Percentiles rank a stretch among this genome's conserved stretches.
phyloP scores from a whole-genome alignment of 37 sponge, comb jelly and placozoan genomes.

The Crambe crambe region DNA sequence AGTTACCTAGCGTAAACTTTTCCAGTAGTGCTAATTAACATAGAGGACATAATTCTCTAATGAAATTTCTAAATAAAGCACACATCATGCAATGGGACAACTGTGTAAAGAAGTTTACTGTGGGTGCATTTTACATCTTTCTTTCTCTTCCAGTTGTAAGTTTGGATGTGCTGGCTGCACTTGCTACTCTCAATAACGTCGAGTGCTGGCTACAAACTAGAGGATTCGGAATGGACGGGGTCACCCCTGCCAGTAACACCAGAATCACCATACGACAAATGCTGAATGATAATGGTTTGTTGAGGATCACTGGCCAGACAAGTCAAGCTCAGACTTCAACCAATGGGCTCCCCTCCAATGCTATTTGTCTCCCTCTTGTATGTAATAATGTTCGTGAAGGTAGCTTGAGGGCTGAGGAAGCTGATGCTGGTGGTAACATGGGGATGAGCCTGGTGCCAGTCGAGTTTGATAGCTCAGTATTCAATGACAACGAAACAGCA shows the following conservation, averaged over 20 bases:
- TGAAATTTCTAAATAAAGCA: too few relatives aligned
- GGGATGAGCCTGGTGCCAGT: background rate
- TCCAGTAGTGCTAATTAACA: too few relatives aligned
- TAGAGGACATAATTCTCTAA: too few relatives aligned
- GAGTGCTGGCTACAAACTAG: slow-evolving; percentile 21
- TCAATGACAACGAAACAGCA: background rate
- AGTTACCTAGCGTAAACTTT: too few relatives aligned
- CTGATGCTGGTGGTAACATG: background rate
- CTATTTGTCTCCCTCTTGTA: slow-evolving; percentile 12
- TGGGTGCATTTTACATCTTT: too few relatives aligned
- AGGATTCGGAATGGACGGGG: background rate
- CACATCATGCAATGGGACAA: too few relatives aligned
- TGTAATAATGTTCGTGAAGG: background rate
- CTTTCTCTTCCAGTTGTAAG: background rate
- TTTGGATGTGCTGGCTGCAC: background rate
- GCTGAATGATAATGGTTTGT: background rate
- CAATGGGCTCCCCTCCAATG: background rate
- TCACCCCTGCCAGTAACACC: background rate
- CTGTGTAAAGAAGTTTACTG: too few relatives aligned
- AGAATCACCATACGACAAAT: background rate
- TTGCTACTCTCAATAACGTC: background rate
- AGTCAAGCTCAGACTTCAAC: background rate
- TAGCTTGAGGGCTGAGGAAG: background rate
- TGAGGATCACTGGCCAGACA: slow-evolving; percentile 1
- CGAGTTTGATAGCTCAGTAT: background rate